phyloP scores from a whole-genome alignment of 2,888 invertebrate species.

The Amphipyra tragopoginis region DNA sequence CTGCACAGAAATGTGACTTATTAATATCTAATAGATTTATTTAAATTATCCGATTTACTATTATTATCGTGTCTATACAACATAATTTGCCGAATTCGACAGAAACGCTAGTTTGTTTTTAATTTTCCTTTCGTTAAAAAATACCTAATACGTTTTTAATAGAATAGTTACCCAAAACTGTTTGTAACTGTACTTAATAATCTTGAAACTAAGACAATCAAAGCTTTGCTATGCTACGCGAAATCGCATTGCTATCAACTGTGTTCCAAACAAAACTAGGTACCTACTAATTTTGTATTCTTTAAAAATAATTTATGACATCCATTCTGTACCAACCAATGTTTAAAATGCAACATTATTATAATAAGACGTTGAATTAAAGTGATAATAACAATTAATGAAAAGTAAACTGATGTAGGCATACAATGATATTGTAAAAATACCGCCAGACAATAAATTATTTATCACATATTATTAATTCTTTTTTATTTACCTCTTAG shows the following conservation, averaged over 20 bases:
- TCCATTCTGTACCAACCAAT: constrained; percentile 49
- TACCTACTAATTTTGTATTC: background rate
- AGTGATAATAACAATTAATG: constrained; percentile 71
- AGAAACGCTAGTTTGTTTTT: no score
- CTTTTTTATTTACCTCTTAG: constrained; percentile 49
- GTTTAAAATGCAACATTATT: constrained; percentile 60
- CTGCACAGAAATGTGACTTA: background rate
- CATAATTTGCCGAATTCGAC: no score
- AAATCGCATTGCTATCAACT: no score
- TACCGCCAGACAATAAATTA: constrained; percentile 90
- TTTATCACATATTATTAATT: constrained; percentile 86
- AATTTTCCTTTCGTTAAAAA: no score
- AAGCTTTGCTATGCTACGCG: no score
- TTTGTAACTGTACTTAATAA: no score
- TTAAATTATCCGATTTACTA: background rate
- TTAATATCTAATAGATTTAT: background rate
- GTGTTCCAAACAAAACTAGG: no score
- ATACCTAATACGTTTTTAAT: no score
- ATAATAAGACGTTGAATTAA: constrained; percentile 66
- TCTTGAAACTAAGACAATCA: no score
- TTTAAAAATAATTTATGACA: constrained; percentile 39
- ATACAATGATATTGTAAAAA: constrained; percentile 89
- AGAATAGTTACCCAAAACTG: no score
- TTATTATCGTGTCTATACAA: no score
- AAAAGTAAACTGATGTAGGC: constrained; percentile 78